phyloP scores from a whole-genome alignment of 2,797 vertebrate genomes.

The Leucoraja ocellata region DNA sequence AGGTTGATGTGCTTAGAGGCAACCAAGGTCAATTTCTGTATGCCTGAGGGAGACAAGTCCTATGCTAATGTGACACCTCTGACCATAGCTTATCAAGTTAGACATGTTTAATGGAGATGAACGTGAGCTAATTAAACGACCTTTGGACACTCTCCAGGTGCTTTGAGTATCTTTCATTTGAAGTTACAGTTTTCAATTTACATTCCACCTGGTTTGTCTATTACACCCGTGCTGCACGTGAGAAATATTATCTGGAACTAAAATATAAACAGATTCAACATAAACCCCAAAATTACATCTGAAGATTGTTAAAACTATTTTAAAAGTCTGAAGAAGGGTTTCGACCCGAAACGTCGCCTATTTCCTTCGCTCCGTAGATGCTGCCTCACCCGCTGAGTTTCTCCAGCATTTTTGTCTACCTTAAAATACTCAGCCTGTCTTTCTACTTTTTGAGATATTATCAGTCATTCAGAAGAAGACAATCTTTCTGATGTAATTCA shows the following conservation, averaged over 20 bases:
- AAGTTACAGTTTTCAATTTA: conserved; percentile 9
- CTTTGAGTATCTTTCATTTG: background rate
- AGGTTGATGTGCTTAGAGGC: background rate
- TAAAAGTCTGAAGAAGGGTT: no score
- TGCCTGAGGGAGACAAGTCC: background rate
- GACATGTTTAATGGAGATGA: conserved; percentile 18
- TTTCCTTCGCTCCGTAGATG: no score
- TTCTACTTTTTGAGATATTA: background rate
- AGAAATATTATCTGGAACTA: background rate
- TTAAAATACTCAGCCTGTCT: background rate
- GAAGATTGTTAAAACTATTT: background rate
- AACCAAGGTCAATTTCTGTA: background rate
- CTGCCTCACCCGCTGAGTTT: no score
- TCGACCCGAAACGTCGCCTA: no score
- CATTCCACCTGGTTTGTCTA: background rate
- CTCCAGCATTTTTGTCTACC: no score
- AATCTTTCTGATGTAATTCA: background rate
- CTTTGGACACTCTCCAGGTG: background rate
- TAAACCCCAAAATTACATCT: background rate
- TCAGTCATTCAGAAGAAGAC: background rate
- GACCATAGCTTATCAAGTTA: conserved; percentile 17
- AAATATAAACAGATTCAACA: background rate
- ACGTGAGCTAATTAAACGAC: background rate
- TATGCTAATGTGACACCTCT: background rate
- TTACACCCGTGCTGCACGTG: background rate